Conservation (phyloP, 2,888 invertebrate genomes). For the Pyrochroa serraticornis region DNA sequence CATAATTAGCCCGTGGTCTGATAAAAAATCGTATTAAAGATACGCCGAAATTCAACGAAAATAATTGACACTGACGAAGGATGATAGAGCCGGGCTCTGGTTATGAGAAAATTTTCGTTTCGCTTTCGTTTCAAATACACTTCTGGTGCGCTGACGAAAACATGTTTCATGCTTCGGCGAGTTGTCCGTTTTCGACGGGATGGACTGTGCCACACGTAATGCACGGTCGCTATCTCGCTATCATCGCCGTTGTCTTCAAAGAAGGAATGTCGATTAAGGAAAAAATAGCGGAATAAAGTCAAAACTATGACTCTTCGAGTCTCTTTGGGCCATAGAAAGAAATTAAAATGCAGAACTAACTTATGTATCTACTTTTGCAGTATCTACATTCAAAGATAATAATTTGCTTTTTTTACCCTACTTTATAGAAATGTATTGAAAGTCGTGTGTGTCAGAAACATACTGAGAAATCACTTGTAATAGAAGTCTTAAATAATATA, state of each 20-base stretch:
- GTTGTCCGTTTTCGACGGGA: slow-evolving; percentile 16
- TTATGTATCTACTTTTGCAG: too few relatives aligned
- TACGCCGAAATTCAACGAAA: slow-evolving; percentile 16
- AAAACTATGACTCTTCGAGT: too few relatives aligned
- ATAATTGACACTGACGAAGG: slow-evolving; percentile 28
- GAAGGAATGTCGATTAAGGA: slow-evolving; percentile 7
- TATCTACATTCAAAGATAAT: too few relatives aligned
- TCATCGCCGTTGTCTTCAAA: slow-evolving; percentile 12
- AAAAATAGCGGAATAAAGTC: neutral
- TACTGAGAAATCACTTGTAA: too few relatives aligned
- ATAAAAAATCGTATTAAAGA: slow-evolving; percentile 16
- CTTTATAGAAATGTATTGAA: too few relatives aligned
- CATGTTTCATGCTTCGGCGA: slow-evolving; percentile 28
- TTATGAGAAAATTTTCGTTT: neutral
- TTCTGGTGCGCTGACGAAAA: slow-evolving; percentile 7
- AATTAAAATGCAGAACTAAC: too few relatives aligned
- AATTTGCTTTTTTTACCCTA: too few relatives aligned
- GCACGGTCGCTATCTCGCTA: slow-evolving; percentile 7
- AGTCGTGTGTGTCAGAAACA: too few relatives aligned
- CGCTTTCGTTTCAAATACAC: neutral
- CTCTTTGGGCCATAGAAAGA: too few relatives aligned
- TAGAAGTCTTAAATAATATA: too few relatives aligned
- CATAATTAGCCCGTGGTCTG: slow-evolving; percentile 36
- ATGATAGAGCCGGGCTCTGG: slow-evolving; percentile 2
- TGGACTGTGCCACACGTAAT: slow-evolving; percentile 13